These are phyloP conservation scores for Hydrozoanthus gracilis DNA, from an alignment of 92 coral and sea anemone species.

Conservation along the genomic window DNA sequence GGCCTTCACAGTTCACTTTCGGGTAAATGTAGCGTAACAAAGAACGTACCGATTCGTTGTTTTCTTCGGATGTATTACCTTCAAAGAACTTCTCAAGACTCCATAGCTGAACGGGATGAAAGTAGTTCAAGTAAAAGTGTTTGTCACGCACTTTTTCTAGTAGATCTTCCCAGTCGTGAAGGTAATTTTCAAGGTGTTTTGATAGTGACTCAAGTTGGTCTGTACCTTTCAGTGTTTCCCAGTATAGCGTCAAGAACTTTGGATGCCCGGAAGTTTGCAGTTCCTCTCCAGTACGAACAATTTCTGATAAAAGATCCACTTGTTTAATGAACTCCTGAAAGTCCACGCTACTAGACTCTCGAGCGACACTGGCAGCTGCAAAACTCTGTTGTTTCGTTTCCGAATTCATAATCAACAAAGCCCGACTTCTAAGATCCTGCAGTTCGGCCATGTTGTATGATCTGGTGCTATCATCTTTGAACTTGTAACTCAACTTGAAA, in stretches of 20 bases:
- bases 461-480: slow-evolving; percentile 6
- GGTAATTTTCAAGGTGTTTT: slow-evolving; percentile 34
- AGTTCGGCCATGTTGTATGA: slow-evolving; percentile 52
- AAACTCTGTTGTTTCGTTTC: slow-evolving; percentile 59
- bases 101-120: slow-evolving; percentile 81
- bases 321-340: slow-evolving; percentile 61
- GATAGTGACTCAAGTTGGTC: slow-evolving; percentile 47
- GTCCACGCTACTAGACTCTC: slow-evolving; percentile 43
- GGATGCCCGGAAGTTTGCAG: slow-evolving; percentile 72
- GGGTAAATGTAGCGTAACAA: slow-evolving; percentile 55
- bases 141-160: slow-evolving; percentile 45
- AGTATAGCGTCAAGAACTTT: slow-evolving; percentile 33
- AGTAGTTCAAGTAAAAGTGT: slow-evolving; percentile 65
- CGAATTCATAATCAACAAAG: slow-evolving; percentile 69
- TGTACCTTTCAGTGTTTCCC: slow-evolving; percentile 51
- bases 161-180: slow-evolving; percentile 54
- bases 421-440: slow-evolving; percentile 79
- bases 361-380: slow-evolving; percentile 29
- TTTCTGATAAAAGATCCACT: slow-evolving; percentile 70
- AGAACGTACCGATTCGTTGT: slow-evolving; percentile 6
- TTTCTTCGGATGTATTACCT: slow-evolving; percentile 32
- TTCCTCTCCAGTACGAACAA: slow-evolving; percentile 45
- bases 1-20: not conserved
- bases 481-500: slow-evolving; percentile 54
- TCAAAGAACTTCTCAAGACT: slow-evolving; percentile 56